A percentile compares a stretch with the other conserved stretches of the same genome.
Conservation (phyloP, 2,113 vertebrate species). For the Coreoperca whiteheadi region DNA sequence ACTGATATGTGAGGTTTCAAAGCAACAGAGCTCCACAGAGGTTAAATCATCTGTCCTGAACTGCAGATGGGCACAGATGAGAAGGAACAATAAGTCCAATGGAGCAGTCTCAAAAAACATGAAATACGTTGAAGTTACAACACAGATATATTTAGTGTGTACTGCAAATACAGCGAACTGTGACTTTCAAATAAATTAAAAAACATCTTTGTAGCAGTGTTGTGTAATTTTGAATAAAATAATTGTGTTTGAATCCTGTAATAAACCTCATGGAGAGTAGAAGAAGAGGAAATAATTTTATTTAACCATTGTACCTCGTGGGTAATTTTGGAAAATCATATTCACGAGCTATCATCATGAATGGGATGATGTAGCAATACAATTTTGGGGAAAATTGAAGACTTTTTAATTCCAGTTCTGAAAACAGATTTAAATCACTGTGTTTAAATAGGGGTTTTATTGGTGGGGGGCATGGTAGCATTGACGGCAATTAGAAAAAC, state of each 20-base stretch:
- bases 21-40: background rate
- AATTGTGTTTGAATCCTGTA: background rate
- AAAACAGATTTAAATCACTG: conserved; percentile 34
- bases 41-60: background rate
- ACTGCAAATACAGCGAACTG: background rate
- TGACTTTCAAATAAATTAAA: background rate
- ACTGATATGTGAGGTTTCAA: background rate
- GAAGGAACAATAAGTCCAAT: background rate
- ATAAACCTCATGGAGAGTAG: background rate
- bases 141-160: background rate
- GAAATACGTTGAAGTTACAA: background rate
- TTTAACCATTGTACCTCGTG: background rate
- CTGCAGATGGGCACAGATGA: background rate
- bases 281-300: background rate
- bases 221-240: background rate
- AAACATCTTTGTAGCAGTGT: background rate
- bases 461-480: conserved; percentile 3
- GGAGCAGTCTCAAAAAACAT: background rate
- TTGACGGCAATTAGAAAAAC: conserved; percentile 34
- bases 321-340: conserved; percentile 22
- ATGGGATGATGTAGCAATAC: conserved; percentile 9
- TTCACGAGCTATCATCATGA: background rate
- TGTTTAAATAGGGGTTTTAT: conserved; percentile 23
- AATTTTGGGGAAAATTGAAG: background rate
- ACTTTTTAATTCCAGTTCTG: conserved; percentile 19